Evolutionary conservation across 2,113 vertebrate species (phyloP).

Genomic region (Patagioenas fasciata): DNA sequence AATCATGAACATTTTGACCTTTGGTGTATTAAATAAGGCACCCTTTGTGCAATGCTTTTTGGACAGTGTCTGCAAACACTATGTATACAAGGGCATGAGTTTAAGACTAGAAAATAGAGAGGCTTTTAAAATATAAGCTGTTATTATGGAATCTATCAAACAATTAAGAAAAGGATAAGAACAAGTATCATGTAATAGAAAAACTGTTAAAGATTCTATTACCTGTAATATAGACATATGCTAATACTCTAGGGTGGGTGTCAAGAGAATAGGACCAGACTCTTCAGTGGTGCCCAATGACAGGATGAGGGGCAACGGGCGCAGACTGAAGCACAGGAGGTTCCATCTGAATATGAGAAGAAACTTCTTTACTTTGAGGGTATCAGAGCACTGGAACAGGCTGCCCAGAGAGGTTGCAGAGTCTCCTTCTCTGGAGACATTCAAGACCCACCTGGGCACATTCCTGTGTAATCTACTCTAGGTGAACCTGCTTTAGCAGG

Average conservation of each 20-base stretch:
- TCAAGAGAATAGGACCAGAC: too few relatives aligned
- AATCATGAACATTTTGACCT: conserved; percentile 64
- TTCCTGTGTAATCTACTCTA: too few relatives aligned
- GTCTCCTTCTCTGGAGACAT: too few relatives aligned
- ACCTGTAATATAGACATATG: not conserved
- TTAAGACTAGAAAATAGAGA: not conserved
- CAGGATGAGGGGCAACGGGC: too few relatives aligned
- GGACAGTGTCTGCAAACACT: conserved; percentile 13
- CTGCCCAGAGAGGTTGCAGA: too few relatives aligned
- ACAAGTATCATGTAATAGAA: not conserved
- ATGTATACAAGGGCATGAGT: not conserved
- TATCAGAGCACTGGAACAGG: too few relatives aligned
- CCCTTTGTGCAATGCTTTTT: conserved; percentile 55
- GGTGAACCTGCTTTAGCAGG: too few relatives aligned
- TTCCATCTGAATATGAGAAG: too few relatives aligned
- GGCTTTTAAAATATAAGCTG: not conserved
- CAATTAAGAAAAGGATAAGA: not conserved
- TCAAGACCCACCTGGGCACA: too few relatives aligned
- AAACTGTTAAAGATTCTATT: not conserved
- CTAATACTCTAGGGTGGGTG: not conserved
- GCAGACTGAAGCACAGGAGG: too few relatives aligned
- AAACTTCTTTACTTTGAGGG: too few relatives aligned
- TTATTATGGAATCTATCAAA: not conserved
- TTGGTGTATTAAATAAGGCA: conserved; percentile 58
- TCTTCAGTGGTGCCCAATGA: too few relatives aligned